These are phyloP conservation scores for Allacma fusca DNA, from an alignment of 2,888 invertebrate genomes.

Conservation along the genomic window DNA sequence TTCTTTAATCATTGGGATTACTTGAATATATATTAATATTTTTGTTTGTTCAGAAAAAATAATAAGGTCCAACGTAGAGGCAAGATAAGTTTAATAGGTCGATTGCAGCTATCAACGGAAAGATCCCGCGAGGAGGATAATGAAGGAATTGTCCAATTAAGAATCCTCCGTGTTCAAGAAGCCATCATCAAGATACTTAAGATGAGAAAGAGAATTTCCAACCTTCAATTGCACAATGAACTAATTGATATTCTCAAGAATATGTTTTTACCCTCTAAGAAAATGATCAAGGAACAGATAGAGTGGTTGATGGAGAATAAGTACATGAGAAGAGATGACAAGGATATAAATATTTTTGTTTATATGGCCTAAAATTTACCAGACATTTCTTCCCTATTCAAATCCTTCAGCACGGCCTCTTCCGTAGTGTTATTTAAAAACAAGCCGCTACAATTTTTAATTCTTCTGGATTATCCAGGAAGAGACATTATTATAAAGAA, in stretches of 20 bases:
- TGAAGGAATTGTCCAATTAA: conserved; percentile 95
- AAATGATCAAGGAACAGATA: conserved; percentile 99
- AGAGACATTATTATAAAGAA: too few relatives aligned
- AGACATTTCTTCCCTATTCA: too few relatives aligned
- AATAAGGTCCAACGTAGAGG: conserved; percentile 93
- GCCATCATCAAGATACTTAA: conserved; percentile 99
- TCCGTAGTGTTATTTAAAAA: too few relatives aligned
- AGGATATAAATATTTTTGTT: conserved; percentile 97
- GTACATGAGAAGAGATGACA: conserved; percentile 95
- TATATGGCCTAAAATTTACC: conserved; percentile 82
- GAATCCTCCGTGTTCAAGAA: conserved; percentile 91
- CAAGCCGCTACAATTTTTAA: too few relatives aligned
- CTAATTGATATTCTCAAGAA: conserved; percentile 97
- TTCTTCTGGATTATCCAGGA: too few relatives aligned
- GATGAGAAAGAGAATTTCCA: conserved; percentile 93
- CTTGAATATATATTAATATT: background rate
- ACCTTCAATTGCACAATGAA: conserved; percentile 95
- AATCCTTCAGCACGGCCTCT: too few relatives aligned
- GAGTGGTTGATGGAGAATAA: conserved; percentile 99
- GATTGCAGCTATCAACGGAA: conserved; percentile 93
- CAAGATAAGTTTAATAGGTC: conserved; percentile 94
- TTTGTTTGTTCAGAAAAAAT: conserved; percentile 76
- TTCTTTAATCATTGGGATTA: background rate
- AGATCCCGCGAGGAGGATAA: conserved; percentile 96
- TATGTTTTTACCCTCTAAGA: conserved; percentile 98